phyloP scores from a whole-genome alignment of 2,113 vertebrate genomes.

The Cyanoramphus novaezelandiae region DNA sequence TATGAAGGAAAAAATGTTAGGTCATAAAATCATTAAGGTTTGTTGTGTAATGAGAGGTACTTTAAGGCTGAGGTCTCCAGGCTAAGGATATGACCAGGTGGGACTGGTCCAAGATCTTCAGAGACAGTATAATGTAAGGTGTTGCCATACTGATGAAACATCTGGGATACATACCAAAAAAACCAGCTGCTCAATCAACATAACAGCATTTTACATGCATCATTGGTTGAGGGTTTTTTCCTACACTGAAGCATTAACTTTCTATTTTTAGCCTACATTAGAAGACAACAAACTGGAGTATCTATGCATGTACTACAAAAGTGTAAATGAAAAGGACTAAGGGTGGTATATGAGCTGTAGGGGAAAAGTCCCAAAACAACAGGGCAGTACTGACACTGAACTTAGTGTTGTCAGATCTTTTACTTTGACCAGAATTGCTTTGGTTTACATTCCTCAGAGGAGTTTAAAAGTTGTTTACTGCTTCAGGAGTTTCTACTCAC shows the following conservation, averaged over 20 bases:
- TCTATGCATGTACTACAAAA: not conserved
- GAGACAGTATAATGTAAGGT: slow-evolving; percentile 13
- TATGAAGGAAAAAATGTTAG: not conserved
- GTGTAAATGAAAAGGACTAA: not conserved
- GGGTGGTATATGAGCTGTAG: not conserved
- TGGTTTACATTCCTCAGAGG: not conserved
- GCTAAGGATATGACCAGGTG: not conserved
- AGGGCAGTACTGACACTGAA: not conserved
- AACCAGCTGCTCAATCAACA: slow-evolving; percentile 19
- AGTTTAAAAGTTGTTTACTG: slow-evolving; percentile 1
- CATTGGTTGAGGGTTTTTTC: not conserved
- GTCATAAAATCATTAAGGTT: slow-evolving; percentile 61
- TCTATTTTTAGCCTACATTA: not conserved
- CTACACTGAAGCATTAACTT: not conserved
- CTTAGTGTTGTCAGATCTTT: not conserved
- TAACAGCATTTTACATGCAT: slow-evolving; percentile 23
- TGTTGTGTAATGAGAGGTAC: slow-evolving; percentile 5
- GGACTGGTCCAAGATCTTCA: slow-evolving; percentile 10
- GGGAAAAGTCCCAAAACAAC: not conserved
- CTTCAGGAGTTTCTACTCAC: not conserved
- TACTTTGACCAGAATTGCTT: not conserved
- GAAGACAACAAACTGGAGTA: not conserved
- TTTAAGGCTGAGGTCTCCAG: slow-evolving; percentile 19
- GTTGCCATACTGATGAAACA: slow-evolving; percentile 35
- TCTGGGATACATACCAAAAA: slow-evolving; percentile 37